Base-by-base conservation (phyloP, 1,140 invertebrate genomes). In the Drosophila seguyi region DNA sequence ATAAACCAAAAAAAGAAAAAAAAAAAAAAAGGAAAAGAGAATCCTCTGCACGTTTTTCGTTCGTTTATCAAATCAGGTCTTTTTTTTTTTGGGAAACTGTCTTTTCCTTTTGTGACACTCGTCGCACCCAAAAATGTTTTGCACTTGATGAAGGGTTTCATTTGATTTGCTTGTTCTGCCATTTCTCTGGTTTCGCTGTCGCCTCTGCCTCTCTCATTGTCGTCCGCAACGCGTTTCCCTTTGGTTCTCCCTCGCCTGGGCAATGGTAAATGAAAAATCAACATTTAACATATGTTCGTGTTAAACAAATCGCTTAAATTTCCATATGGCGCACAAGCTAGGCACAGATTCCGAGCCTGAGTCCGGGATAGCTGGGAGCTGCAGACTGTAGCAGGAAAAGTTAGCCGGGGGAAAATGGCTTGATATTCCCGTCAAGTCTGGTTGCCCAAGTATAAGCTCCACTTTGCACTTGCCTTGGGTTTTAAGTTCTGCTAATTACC, bases 101-200 rank as follows among this genome's bases (percentile, higher is more conserved):
- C 56, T 47, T n/a, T n/a, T 80, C 69, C 60, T 65, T 81, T 87
- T 82, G 85, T 59, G 83, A 69, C 78, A 81, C 50, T 85, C 55
- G 61, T 74, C 69, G 65, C 56, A 65, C 65, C 72, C 66, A 65
- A 86, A 87, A 87, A 83, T 82, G 83, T 87, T 85, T 76, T 85
- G 65, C 45, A 86, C 61, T 77, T 83, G 67, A 84, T 88, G 84
- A 88, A 88, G 83, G 83, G 83, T 87, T 87, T 87, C 84, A 88
- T 84, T 87, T 88, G 80, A 84, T 87, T 87, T 87, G 84, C 75
- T 83, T 79, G 76, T 66, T 66, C 74, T 88, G 84, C 72, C 83
- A 80, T 87, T 87, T 88, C 81, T 88, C 84, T 80, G 84, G 83
- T 83, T 87, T 88, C 84, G 57, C 83, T 65, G 76, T 85, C 77